Base-by-base conservation (phyloP, 2,888 invertebrate genomes). In the Lasius fuliginosus region DNA sequence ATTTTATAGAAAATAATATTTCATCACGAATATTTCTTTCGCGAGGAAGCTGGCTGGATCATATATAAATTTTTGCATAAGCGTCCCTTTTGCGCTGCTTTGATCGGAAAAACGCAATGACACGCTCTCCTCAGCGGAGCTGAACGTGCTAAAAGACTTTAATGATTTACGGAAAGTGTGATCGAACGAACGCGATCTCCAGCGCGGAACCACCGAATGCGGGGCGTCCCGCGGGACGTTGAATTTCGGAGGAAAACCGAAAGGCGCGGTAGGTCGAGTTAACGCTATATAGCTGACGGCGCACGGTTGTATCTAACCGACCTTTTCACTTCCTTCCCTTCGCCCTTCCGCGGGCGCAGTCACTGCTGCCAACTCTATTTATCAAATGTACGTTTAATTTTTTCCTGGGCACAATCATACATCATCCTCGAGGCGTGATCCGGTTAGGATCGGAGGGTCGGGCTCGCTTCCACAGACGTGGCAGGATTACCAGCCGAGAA, bases 351-450 rank as follows among this genome's bases (percentile, higher is more conserved):
- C 84, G 83, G 71, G 68, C 90, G 85, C 88, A 91, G 90, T 91
- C 90, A 91, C 91, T 91, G 90, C 88, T 86, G 88, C 90, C 89
- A 91, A 91, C 92, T 93, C 94, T 93, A 94, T 94, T 94, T 94
- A 94, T 94, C 94, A 94, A 94, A 92, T 91, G 92, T 92, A 92
- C 94, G 92, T 94, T 94, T 94, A 94, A 94, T 94, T 94, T 93
- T 94, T 94, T 94, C 91, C 90, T 89, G 90, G 90, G 90, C 89
- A 90, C 90, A 89, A 91, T 93, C 94, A 92, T 94, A 94, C 92
- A 94, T 94, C 94, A 94, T 93, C 92, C 87, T 82, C 84, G 88
- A 90, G 88, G 92, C 93, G 93, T 93, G 94, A 94, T 93, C 93
- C 92, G 90, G 87, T 88, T 91, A 87, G 90, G 88, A 88, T 86